Evolutionary conservation across 2,888 invertebrate species (phyloP), one percentile per base, ranked within the genome.

Genomic region (Cremastinae sp.): DNA sequence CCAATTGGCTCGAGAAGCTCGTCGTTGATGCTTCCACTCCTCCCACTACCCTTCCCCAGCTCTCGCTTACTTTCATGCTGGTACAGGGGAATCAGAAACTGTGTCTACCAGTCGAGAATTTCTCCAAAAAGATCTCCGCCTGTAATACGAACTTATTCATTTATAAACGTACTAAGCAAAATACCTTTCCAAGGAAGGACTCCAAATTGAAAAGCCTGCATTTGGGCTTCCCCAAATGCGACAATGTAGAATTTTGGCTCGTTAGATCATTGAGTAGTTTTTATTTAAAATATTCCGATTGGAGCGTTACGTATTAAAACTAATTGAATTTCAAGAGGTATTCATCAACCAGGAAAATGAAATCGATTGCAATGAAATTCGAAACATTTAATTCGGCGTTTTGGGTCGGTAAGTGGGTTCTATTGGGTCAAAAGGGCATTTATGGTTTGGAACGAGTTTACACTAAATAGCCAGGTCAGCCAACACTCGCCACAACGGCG

Each of bases 1-100:
- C 68, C 76, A 76, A 76, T 76, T 76, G 72, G 58, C 64, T 64
- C 69, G 58, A 73, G 69, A 64, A 76, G 64, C 76, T 65, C 73
- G 28, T 69, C 55, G 64, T 55, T 69, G 49, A 20, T 61, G 56
- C 69, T 68, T 47, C 49, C 28, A 20, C 43, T 37, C 41, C 12
- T 20, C 22, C 65, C 43, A 35, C 59, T 45, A 22, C 35, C 3
- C 51, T 14, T 45, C 45, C 7, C 16, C 45, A 7, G 12, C n/a
- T 45, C 12, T 45, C 45, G 12, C 45, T 7, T n/a, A n/a, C n/a
- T n/a, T 22, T 12, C 14, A 18, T 12, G 47, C 37, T 18, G 58
- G 66, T 73, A 69, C 28, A 2, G 41, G 59, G 45, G 55, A 61
- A 61, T 28, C 43, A 55, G 64, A 58, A 35, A 59, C 41, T 49